These are phyloP conservation scores for Oncorhynchus kisutch DNA, from an alignment of 2,113 vertebrate genomes.

Conservation along the genomic window DNA sequence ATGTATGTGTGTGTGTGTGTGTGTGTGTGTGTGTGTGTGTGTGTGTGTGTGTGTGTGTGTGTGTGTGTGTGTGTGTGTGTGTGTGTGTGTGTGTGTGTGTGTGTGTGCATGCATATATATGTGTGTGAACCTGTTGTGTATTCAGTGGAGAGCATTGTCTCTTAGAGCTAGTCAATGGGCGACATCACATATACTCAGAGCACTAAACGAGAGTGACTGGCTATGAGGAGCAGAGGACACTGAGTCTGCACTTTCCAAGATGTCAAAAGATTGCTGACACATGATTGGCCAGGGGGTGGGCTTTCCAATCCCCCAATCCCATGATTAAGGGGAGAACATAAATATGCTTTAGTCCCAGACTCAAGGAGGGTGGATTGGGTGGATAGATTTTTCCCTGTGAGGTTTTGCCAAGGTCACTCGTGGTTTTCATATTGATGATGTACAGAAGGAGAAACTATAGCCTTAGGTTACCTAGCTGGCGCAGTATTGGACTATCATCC, in stretches of 20 bases:
- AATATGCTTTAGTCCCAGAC: conserved; percentile 9
- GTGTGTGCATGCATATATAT: neutral
- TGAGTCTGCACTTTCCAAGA: conserved; percentile 7
- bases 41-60: neutral
- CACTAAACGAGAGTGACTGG: neutral
- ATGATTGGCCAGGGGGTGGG: conserved; percentile 23
- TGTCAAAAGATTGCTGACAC: conserved; percentile 35
- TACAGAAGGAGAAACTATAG: neutral
- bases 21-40: neutral
- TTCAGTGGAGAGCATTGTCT: neutral
- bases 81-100: neutral
- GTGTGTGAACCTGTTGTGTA: neutral
- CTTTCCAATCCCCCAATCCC: conserved; percentile 22
- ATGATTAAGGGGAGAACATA: conserved; percentile 23
- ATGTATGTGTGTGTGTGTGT: neutral
- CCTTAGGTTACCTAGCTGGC: neutral
- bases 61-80: neutral
- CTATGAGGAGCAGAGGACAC: neutral
- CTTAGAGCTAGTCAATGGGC: neutral
- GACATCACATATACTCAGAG: neutral
- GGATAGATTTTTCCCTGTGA: neutral
- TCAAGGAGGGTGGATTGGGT: neutral
- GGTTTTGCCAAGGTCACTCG: neutral
- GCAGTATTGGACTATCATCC: neutral
- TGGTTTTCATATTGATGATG: neutral